Conservation (phyloP, 2,797 vertebrate genomes). For the Coregonus sp. region DNA sequence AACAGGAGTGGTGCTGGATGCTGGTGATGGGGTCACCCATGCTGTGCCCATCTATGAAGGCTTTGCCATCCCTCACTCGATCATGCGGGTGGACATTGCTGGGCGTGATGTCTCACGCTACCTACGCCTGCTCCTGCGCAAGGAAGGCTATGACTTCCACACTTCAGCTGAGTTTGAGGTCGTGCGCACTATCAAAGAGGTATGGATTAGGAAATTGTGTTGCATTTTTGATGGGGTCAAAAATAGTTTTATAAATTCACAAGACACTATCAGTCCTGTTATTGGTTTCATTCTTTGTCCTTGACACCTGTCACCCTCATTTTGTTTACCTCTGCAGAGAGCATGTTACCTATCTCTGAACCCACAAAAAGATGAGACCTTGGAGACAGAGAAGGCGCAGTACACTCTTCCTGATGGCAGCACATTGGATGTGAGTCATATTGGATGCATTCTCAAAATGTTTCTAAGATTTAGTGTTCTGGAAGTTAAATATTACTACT, state of each 20-base stretch:
- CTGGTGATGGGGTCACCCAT: constrained; percentile 87
- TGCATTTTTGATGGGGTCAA: too few relatives aligned
- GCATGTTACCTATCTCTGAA: constrained; percentile 90
- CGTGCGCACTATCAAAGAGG: constrained; percentile 90
- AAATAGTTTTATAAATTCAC: too few relatives aligned
- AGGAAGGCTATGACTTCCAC: constrained; percentile 90
- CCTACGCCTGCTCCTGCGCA: constrained; percentile 85
- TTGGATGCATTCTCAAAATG: too few relatives aligned
- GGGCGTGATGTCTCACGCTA: constrained; percentile 87
- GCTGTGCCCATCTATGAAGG: constrained; percentile 91
- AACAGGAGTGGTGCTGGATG: constrained; percentile 87
- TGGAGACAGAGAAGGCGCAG: constrained; percentile 90
- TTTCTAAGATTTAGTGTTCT: too few relatives aligned
- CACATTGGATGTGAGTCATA: constrained; percentile 83
- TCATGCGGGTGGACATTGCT: constrained; percentile 89
- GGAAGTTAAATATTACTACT: too few relatives aligned
- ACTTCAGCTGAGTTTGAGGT: constrained; percentile 91
- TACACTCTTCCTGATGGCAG: constrained; percentile 89
- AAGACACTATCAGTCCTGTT: too few relatives aligned
- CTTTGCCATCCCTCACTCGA: constrained; percentile 90
- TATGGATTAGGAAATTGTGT: constrained; percentile 21
- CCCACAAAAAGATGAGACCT: constrained; percentile 89
- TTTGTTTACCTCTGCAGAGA: constrained; percentile 68
- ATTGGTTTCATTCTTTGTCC: too few relatives aligned
- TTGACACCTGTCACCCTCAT: too few relatives aligned